Base-by-base conservation (phyloP, 2,888 invertebrate genomes). In the Drosophila mettleri region DNA sequence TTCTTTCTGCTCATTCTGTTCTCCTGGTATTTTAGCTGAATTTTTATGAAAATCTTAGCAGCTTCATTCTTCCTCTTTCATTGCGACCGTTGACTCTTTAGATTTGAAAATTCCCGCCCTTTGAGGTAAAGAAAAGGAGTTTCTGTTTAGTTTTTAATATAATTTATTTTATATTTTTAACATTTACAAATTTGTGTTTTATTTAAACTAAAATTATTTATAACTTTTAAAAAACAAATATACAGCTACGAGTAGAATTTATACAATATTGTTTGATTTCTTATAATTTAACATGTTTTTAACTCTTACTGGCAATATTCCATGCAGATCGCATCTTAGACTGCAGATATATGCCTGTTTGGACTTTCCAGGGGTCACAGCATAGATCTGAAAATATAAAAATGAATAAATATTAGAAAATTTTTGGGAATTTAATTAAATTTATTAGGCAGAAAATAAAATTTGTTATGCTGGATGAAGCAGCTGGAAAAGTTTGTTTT, bases 121-220 rank as follows among this genome's bases (percentile, higher is more conserved):
- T 36, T 22, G 10, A 31, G 14, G 18, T 31, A 20, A 46, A 31
- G 27, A 45, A 27, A 46, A 31, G 0, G 0, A 12, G 5, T 18
- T 29, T 41, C 20, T 46, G 16, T 18, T 20, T 31, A 18, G 10
- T 20, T 48, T 20, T 31, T 20, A 27, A 31, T 18, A 31, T 48
- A 20, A 48, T 48, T 48, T 31, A 48, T 48, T 48, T 1, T 8
- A 4, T 31, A 8, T 4, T 31, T 20, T 48, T 48, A 31, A 31
- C 18, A 20, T 9, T 48, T 3, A 31, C 14, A 48, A 31, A 31
- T 18, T 48, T 48, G 0, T 48, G 31, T 14, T 20, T 31, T 27
- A 27, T 20, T 31, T 18, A 31, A 31, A 20, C 8, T 31, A 48
- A 48, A 48, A 31, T 48, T 48, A 48, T 31, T 4, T 20, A 48